phyloP scores from a whole-genome alignment of 1,140 invertebrate genomes.

The Drosophila grimshawi region DNA sequence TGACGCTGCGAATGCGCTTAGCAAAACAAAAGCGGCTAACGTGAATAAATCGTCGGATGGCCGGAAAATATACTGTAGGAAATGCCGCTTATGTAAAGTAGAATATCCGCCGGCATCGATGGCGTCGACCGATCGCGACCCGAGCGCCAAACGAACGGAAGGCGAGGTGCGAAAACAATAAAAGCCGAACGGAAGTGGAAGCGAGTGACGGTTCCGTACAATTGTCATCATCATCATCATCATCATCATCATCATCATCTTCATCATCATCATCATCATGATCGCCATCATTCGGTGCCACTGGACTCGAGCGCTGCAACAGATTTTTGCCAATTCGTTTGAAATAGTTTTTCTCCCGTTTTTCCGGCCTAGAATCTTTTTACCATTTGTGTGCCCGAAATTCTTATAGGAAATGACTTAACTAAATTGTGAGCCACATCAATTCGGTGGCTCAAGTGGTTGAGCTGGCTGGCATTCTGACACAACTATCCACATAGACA shows the following conservation, averaged over 20 bases:
- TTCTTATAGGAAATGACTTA: constrained; percentile 74
- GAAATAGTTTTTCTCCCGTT: constrained; percentile 48
- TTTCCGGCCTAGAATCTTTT: constrained; percentile 51
- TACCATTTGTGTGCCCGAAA: constrained; percentile 42
- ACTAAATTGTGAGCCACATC: constrained; percentile 51
- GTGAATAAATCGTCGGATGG: constrained; percentile 46
- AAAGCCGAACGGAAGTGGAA: constrained; percentile 69
- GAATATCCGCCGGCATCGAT: constrained; percentile 67
- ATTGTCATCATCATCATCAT: constrained; percentile 20
- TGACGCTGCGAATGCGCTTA: constrained; percentile 33
- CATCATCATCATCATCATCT: background rate
- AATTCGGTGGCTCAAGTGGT: constrained; percentile 39
- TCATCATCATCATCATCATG: background rate
- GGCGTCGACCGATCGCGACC: constrained; percentile 37
- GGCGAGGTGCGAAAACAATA: constrained; percentile 79
- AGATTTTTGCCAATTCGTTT: constrained; percentile 71
- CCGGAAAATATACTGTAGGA: constrained; percentile 69
- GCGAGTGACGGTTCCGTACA: constrained; percentile 48
- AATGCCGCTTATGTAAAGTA: constrained; percentile 80
- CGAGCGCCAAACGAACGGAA: constrained; percentile 34
- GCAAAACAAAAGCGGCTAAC: constrained; percentile 52
- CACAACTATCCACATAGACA: background rate
- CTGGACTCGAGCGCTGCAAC: constrained; percentile 40
- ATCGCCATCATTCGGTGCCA: constrained; percentile 18
- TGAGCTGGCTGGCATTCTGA: constrained; percentile 20